Base-by-base conservation (phyloP, 2,113 vertebrate genomes). In the Periophthalmodon schlosseri region DNA sequence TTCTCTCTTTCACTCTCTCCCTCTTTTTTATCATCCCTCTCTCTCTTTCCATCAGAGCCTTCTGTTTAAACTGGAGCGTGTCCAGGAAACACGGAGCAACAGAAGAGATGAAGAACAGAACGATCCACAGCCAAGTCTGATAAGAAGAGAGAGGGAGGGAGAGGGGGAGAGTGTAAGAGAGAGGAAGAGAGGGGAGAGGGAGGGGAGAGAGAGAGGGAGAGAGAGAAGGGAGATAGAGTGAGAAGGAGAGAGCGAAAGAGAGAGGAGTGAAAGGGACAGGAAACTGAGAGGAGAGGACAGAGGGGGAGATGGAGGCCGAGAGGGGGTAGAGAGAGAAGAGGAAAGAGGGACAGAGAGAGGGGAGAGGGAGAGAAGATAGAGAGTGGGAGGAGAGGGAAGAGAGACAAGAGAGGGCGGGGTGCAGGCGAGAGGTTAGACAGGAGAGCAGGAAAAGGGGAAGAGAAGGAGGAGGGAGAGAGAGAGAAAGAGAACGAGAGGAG, bases 1-100 rank as follows among this genome's bases (percentile, higher is more conserved):
- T 11, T 44, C 44, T 44, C 44, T 44, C 44, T 44, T n/a, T 49
- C 47, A 3, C 47, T 49, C 15, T 49, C 0, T 49, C 47, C 14
- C 47, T 15, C 10, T n/a, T n/a, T n/a, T n/a, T n/a, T n/a, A n/a
- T 11, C 11, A 7, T 49, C 47, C 1, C 70, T 72, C 72, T 75
- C 78, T 81, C 77, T 80, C 66, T 64, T 75, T 80, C 75, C 76
- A 88, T 75, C 66, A 79, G 79, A 80, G 83, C 91, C 89, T 91
- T 93, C 92, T 93, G 91, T 93, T 91, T 87, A 78, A 91, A 91
- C 91, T 93, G 92, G 92, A 92, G 84, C 73, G 76, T 10, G 47
- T 89, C 91, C 91, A 93, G 90, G 73, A 86, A 72, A 66, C 80
- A 76, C 68, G 80, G 81, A 85, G 75, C 44, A 54, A 28, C 77